These are phyloP conservation scores for Psophia crepitans DNA, from an alignment of 2,113 vertebrate species.

Conservation along the genomic window DNA sequence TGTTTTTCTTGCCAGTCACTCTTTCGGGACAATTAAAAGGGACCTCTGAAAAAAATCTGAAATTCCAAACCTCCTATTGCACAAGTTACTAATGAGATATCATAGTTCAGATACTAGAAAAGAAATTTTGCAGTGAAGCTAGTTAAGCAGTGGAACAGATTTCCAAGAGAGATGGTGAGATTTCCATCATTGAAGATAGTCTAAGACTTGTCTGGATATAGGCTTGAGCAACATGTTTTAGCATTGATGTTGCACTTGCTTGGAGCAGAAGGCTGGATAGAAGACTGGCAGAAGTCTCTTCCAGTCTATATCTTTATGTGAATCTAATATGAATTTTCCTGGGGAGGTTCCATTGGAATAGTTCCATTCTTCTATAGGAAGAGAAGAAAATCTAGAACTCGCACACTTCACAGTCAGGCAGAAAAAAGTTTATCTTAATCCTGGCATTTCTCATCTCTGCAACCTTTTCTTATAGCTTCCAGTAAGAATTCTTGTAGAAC, in stretches of 20 bases:
- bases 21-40: neutral
- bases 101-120: neutral
- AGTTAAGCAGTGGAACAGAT: neutral
- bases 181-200: neutral
- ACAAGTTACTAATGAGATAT: neutral
- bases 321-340: neutral
- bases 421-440: neutral
- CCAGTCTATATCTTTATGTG: neutral
- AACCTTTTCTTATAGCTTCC: neutral
- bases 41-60: neutral
- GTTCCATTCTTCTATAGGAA: neutral
- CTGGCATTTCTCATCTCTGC: neutral
- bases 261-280: neutral
- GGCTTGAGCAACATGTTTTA: neutral
- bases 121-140: neutral
- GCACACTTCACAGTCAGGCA: neutral
- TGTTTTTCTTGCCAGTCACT: neutral
- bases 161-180: neutral
- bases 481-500: neutral
- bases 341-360: neutral
- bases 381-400: neutral
- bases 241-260: neutral
- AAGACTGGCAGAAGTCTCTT: neutral
- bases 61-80: neutral
- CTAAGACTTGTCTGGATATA: neutral